Conservation (phyloP, 2,888 invertebrate genomes). For the Gymnoscelis rufifasciata region DNA sequence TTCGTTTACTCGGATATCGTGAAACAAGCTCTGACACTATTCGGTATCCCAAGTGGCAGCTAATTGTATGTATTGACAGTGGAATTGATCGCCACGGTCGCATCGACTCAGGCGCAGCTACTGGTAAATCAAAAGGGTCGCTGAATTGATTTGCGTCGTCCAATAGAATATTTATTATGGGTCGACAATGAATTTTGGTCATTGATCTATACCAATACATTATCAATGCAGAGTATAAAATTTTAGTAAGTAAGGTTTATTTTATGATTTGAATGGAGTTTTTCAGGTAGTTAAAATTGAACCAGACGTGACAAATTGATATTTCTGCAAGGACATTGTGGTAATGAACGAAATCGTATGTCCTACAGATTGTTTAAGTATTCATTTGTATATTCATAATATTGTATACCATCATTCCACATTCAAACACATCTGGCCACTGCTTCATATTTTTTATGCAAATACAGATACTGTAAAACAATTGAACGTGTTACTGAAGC, state of each 20-base stretch:
- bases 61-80: slow-evolving; percentile 52
- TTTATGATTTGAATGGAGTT: too few species aligned
- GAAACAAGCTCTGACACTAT: too few species aligned
- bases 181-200: not conserved
- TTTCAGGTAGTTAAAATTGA: too few species aligned
- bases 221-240: not conserved
- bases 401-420: not conserved
- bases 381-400: too few species aligned
- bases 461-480: slow-evolving; percentile 1
- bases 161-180: not conserved
- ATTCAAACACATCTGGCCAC: too few species aligned
- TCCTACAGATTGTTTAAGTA: too few species aligned
- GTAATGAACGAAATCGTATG: too few species aligned
- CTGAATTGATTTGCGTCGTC: slow-evolving; percentile 16
- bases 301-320: too few species aligned
- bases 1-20: too few species aligned
- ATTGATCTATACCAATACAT: not conserved
- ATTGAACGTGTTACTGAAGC: not conserved
- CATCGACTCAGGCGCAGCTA: slow-evolving; percentile 3
- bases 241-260: too few species aligned
- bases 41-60: slow-evolving; percentile 38
- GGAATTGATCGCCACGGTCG: slow-evolving; percentile 33
- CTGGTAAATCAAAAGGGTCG: slow-evolving; percentile 16
- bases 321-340: too few species aligned
- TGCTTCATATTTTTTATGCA: too few species aligned